phyloP scores from a whole-genome alignment of 1,140 invertebrate genomes.

The Hetaerina americana region DNA sequence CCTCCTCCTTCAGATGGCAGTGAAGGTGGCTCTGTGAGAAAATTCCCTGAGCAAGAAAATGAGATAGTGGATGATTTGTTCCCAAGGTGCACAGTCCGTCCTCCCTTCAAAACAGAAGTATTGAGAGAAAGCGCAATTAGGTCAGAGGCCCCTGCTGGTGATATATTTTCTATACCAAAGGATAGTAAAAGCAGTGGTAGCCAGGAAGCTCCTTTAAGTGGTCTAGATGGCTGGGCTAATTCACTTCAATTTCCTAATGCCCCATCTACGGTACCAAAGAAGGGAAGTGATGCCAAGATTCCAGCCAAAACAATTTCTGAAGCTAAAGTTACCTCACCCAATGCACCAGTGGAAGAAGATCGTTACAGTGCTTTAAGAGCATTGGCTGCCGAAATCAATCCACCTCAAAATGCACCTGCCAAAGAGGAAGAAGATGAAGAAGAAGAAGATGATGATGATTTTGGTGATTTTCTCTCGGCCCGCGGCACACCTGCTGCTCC shows the following conservation, averaged over 20 bases:
- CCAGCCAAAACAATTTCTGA: background rate
- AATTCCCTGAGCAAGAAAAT: background rate
- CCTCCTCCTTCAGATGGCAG: background rate
- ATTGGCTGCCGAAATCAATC: conserved; percentile 18
- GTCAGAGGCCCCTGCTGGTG: conserved; percentile 19
- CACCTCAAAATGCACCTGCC: conserved; percentile 5
- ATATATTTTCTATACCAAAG: background rate
- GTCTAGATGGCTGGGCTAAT: background rate
- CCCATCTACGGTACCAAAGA: background rate
- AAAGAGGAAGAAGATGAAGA: conserved; percentile 6
- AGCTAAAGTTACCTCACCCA: conserved; percentile 1
- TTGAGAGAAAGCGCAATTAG: conserved; percentile 33
- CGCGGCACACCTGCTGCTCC: conserved; percentile 16
- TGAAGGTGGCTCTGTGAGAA: background rate
- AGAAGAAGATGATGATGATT: conserved; percentile 32
- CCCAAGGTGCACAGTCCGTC: conserved; percentile 27
- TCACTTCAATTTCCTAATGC: background rate
- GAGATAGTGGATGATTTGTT: conserved; percentile 23
- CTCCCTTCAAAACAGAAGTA: conserved; percentile 30
- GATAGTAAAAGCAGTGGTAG: background rate
- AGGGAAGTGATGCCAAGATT: background rate
- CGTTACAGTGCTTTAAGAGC: conserved; percentile 35
- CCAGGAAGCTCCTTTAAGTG: background rate
- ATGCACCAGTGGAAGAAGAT: conserved; percentile 34
- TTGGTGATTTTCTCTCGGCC: conserved; percentile 42